Evolutionary conservation across 2,888 invertebrate genomes (phyloP).

Genomic region (Zaprionus bogoriensis): DNA sequence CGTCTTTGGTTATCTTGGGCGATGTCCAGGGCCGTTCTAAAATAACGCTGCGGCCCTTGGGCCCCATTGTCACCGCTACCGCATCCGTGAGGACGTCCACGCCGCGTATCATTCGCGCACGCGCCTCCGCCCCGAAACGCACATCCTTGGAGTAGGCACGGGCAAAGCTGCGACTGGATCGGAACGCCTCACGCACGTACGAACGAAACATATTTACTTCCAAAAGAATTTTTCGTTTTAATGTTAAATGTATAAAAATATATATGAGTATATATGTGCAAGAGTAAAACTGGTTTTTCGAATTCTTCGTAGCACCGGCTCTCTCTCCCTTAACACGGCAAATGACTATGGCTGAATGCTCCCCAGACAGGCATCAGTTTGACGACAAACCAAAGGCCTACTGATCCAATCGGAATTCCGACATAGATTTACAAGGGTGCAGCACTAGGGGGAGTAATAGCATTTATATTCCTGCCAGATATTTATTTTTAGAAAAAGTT

Average conservation of each 20-base stretch:
- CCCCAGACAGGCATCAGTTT: not conserved
- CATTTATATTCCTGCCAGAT: too few relatives aligned
- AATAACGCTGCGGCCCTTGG: conserved; percentile 99
- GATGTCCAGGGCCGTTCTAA: conserved; percentile 99
- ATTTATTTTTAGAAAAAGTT: too few relatives aligned
- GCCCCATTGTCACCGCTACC: conserved; percentile 99
- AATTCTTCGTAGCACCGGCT: conserved; percentile 12
- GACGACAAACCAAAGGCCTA: conserved; percentile 18
- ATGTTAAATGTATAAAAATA: not conserved
- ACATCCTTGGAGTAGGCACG: conserved; percentile 97
- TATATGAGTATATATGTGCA: not conserved
- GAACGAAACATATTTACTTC: conserved; percentile 51
- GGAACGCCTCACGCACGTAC: conserved; percentile 37
- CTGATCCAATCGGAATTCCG: conserved; percentile 1
- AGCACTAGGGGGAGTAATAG: too few relatives aligned
- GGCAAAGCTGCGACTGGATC: conserved; percentile 30
- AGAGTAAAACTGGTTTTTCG: not conserved
- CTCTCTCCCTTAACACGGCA: conserved; percentile 24
- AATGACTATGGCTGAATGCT: conserved; percentile 7
- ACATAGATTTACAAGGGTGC: too few relatives aligned
- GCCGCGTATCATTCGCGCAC: conserved; percentile 98
- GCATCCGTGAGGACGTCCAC: conserved; percentile 99
- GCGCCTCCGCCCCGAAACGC: conserved; percentile 97
- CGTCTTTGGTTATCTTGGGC: conserved; percentile 99
- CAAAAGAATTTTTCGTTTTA: not conserved